Base-by-base conservation (phyloP, 2,113 vertebrate genomes). In the Leptobrachium leishanense region DNA sequence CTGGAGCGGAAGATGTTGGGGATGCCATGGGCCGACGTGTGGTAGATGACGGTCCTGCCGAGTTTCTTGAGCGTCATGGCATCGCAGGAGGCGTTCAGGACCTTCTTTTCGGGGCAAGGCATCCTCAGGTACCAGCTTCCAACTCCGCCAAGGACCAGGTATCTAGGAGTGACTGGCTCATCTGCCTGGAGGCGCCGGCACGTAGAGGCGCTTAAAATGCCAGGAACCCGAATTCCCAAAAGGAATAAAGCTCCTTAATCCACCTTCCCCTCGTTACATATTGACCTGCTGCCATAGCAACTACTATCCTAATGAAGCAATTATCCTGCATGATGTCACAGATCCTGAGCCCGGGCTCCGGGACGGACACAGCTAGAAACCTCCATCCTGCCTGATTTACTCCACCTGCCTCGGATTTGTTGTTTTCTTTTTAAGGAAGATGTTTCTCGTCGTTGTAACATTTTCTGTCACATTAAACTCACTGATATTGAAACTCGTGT, bases 11-110 rank as follows among this genome's bases (percentile, higher is more conserved):
- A 82, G 43, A 85, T 66, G 76, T 83, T 85, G 31, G 82, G 82
- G 63, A 85, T 83, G 2, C 84, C 84, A 15, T 85, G 84, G 2
- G 84, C 84, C 4, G 84, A 82, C 68, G 82, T 85, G 79, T 83
- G 75, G 72, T 83, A 64, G 11, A 76, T 43, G 42, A 76, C 40
- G 69, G 70, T 72, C 31, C 41, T 41, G 20, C 82, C 72, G 72
- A 85, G 65, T 54, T 62, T 55, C 63, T n/a, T 4, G 3, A 85
- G 39, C 0, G 74, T 69, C 20, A 44, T 13, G 75, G 46, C 57
- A 53, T 68, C 63, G 2, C 6, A 31, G 0, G 71, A 66, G 6
- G 70, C 40, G 4, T 77, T 74, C 10, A 73, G 66, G n/a, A 74
- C 64, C 53, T 68, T 74, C 72, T 74, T 74, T 11, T 74, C 78